Evolutionary conservation across 2,113 vertebrate species (phyloP).

Genomic region (Apodemus sylvaticus): DNA sequence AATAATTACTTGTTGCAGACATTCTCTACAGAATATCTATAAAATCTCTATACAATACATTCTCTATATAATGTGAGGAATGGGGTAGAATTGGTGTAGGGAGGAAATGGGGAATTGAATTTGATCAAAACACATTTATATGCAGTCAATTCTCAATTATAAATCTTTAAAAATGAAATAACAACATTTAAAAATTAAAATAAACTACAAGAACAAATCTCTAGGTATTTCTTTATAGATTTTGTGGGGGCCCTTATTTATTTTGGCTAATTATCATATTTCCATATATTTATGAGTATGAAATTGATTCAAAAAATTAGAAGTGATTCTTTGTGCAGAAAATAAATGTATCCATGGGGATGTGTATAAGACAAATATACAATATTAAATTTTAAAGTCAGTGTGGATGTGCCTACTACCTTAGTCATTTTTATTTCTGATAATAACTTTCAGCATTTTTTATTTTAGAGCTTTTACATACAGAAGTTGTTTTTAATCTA

Average conservation of each 20-base stretch:
- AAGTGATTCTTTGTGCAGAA: neutral
- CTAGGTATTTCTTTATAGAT: neutral
- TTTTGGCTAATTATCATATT: neutral
- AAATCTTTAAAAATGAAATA: neutral
- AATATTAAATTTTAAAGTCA: neutral
- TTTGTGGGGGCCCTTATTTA: neutral
- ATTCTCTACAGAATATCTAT: neutral
- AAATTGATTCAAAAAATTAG: neutral
- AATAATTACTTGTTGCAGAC: neutral
- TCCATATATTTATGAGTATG: neutral
- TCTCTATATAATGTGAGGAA: too few species aligned
- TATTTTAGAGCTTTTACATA: neutral
- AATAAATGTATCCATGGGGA: neutral
- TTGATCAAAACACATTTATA: neutral
- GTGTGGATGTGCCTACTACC: neutral
- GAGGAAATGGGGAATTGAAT: neutral
- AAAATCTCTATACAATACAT: too few species aligned
- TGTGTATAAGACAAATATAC: neutral
- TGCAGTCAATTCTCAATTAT: neutral
- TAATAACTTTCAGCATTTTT: neutral
- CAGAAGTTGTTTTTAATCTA: neutral
- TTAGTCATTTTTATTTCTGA: neutral
- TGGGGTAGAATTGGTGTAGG: neutral
- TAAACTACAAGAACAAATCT: neutral
- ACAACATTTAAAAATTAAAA: neutral